These are phyloP conservation scores for Trimorus sp. DNA, from an alignment of 2,888 invertebrate species.

Conservation along the genomic window DNA sequence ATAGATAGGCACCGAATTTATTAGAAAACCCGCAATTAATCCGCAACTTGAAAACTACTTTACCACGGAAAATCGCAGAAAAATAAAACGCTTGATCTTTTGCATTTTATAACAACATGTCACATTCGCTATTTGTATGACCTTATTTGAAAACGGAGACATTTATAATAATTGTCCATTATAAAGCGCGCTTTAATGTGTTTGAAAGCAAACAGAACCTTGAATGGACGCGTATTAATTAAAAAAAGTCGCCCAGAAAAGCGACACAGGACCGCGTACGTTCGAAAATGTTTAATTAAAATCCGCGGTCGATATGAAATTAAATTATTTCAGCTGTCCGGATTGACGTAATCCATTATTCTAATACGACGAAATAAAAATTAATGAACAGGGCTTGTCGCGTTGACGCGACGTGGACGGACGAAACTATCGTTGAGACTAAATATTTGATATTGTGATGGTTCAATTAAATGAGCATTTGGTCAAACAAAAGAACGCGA, in stretches of 20 bases:
- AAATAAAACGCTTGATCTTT: too few relatives aligned
- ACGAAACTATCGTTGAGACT: neutral
- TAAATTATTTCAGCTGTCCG: constrained; percentile 9
- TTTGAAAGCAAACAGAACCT: constrained; percentile 3
- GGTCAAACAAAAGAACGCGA: too few relatives aligned
- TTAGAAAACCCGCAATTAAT: too few relatives aligned
- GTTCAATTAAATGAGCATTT: too few relatives aligned
- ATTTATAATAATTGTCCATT: neutral
- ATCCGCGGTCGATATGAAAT: constrained; percentile 5
- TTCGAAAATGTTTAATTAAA: constrained; percentile 6
- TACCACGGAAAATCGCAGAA: too few relatives aligned
- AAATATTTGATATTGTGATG: neutral
- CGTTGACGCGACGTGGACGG: too few relatives aligned
- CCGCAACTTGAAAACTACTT: too few relatives aligned
- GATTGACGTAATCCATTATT: constrained; percentile 20
- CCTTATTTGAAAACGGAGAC: neutral
- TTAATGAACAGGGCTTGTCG: neutral
- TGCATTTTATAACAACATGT: too few relatives aligned
- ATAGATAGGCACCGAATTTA: too few relatives aligned
- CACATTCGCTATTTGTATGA: too few relatives aligned
- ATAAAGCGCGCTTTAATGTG: constrained; percentile 1
- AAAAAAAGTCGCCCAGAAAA: constrained; percentile 13
- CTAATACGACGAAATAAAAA: neutral
- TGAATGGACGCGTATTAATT: constrained; percentile 19
- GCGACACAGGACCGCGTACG: neutral